A percentile compares a stretch with the other conserved stretches of the same genome.
phyloP scores from a whole-genome alignment of 2,888 invertebrate genomes.

The Stenichneumon culpator region DNA sequence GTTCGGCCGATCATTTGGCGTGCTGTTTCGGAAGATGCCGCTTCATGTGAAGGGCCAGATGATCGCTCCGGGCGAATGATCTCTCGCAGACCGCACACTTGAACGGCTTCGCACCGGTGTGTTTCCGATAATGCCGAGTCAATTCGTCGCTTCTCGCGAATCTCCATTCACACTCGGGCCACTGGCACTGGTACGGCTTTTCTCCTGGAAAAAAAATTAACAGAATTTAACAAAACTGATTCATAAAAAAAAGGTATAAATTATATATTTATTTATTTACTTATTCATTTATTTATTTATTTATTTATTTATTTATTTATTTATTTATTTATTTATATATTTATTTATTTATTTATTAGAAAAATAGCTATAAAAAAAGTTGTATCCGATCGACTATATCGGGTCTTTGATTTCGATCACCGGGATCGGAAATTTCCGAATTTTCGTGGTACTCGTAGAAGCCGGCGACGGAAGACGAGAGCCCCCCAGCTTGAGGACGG shows the following conservation, averaged over 20 bases:
- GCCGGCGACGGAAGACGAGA: slow-evolving; percentile 19
- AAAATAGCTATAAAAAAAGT: not conserved
- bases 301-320: no score
- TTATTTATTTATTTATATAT: no score
- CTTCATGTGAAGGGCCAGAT: slow-evolving; percentile 98
- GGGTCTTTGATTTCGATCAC: not conserved
- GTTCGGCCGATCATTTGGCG: slow-evolving; percentile 87
- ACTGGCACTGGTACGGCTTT: slow-evolving; percentile 98
- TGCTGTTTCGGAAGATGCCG: slow-evolving; percentile 95
- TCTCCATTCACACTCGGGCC: slow-evolving; percentile 99
- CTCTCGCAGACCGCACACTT: slow-evolving; percentile 98
- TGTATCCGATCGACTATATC: not conserved
- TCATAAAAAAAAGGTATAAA: not conserved
- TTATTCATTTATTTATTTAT: no score
- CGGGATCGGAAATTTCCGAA: not conserved
- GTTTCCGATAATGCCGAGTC: slow-evolving; percentile 98
- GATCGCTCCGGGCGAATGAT: slow-evolving; percentile 97
- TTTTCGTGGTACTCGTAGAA: slow-evolving; percentile 1
- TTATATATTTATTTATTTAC: no score
- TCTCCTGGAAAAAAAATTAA: slow-evolving; percentile 90
- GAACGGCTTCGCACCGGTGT: slow-evolving; percentile 98
- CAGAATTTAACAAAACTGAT: not conserved
- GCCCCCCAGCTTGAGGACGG: slow-evolving; percentile 46
- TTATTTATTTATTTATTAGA: no score
- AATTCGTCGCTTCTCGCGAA: slow-evolving; percentile 98